Evolutionary conservation across 2,113 vertebrate genomes (phyloP), one percentile per base, ranked within the genome.

Genomic region (Lonchura striata): DNA sequence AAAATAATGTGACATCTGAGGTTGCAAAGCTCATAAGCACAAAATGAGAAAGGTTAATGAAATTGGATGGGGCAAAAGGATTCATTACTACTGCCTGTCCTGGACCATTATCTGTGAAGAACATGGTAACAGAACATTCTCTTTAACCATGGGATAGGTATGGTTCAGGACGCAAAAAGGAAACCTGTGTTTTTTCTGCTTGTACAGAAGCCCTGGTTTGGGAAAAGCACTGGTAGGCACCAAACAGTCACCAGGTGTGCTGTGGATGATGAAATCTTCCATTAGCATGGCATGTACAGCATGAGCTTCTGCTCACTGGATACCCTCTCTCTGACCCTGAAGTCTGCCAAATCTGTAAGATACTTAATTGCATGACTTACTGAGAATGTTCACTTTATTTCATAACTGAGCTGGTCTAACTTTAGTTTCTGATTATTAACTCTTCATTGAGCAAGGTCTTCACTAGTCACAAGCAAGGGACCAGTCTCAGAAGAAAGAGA

Each of bases 1-100:
- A 79, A 84, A 87, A 94, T 76, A 61, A 78, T 61, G 74, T 75
- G 65, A 79, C 44, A 49, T 23, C 21, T 28, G 37, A 84, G 72
- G 74, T 7, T 80, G 66, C 75, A 85, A 85, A 87, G 24, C 64
- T 92, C 35, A 77, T 7, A 70, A 56, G 15, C 47, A 81, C 56
- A 86, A 74, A 96, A 39, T 57, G 33, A 81, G 79, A 24, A 54
- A 89, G 69, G 84, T 89, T 92, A 92, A 86, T 84, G 77, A 95
- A 91, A 92, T 52, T 79, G 61, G 33, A 90, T 2, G 4, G 23
- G 16, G 42, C 35, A 70, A 66, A 42, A 91, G 25, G 53, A 50
- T 92, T 86, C 77, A 89, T 78, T 92, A 53, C 42, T 54, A 22
- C 30, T 70, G 72, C 52, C 12, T 41, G 28, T 91, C 54, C 59